Evolutionary conservation across 2,113 vertebrate species (phyloP).

Genomic region (Sylvia atricapilla): DNA sequence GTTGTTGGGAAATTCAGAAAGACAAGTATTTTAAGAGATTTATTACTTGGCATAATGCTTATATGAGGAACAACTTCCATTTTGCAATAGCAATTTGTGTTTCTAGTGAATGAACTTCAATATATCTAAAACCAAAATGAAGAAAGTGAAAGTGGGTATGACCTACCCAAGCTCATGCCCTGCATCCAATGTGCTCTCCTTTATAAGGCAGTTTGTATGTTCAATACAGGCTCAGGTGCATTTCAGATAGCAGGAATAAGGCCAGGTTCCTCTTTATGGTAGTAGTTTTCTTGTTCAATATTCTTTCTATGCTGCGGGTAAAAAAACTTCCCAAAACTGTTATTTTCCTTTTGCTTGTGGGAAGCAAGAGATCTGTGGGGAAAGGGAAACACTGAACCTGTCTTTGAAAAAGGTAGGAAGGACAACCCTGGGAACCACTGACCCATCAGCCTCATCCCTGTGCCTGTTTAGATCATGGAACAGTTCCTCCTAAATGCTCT

Average conservation of each 20-base stretch:
- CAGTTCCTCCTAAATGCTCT: background rate
- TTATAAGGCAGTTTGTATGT: background rate
- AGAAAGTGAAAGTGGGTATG: background rate
- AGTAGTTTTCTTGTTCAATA: background rate
- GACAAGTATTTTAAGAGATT: background rate
- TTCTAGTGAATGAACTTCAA: background rate
- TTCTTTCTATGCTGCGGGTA: background rate
- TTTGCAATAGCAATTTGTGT: background rate
- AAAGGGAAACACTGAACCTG: background rate
- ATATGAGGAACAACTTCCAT: background rate
- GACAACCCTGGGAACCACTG: background rate
- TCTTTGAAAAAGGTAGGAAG: background rate
- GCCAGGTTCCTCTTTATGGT: background rate
- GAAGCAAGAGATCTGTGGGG: background rate
- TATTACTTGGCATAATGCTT: background rate
- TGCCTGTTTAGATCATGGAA: background rate
- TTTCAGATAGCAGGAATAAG: background rate
- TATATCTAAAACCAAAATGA: background rate
- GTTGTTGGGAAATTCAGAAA: background rate
- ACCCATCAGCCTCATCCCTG: background rate
- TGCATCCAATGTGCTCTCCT: accelerated
- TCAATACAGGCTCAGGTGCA: background rate
- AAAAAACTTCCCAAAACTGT: background rate
- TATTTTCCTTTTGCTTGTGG: background rate
- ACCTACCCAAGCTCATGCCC: background rate